Conservation (phyloP, 2,888 invertebrate genomes). For the Euplexia lucipara region DNA sequence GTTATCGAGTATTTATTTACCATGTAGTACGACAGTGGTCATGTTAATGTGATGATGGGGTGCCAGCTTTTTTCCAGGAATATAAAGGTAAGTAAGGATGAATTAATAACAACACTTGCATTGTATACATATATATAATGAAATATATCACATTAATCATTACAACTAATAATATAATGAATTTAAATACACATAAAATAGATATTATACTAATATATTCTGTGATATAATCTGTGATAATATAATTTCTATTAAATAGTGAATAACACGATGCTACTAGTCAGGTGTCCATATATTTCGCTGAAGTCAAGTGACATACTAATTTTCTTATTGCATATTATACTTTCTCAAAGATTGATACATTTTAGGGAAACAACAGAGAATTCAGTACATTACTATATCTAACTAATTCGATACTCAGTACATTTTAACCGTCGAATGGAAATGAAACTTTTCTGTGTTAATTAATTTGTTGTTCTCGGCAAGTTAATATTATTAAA, state of each 20-base stretch:
- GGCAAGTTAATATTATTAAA: background rate
- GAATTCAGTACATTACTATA: slow-evolving; percentile 31
- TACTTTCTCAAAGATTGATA: slow-evolving; percentile 16
- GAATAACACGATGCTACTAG: slow-evolving; percentile 22
- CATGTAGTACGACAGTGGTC: no score
- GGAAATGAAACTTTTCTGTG: slow-evolving; percentile 8
- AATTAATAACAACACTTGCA: slow-evolving; percentile 68
- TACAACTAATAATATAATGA: slow-evolving; percentile 51
- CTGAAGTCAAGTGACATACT: slow-evolving; percentile 14
- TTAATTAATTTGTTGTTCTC: background rate
- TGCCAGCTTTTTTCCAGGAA: no score
- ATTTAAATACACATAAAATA: slow-evolving; percentile 58
- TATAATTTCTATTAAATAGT: slow-evolving; percentile 20
- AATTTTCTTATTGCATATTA: slow-evolving; percentile 17
- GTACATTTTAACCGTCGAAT: slow-evolving; percentile 25
- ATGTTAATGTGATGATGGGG: no score
- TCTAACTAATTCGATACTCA: slow-evolving; percentile 33
- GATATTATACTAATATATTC: slow-evolving; percentile 45
- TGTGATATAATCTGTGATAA: slow-evolving; percentile 25
- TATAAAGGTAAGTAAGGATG: background rate
- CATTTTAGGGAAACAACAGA: slow-evolving; percentile 28
- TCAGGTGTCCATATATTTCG: slow-evolving; percentile 4
- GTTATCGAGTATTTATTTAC: no score
- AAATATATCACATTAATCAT: slow-evolving; percentile 70
- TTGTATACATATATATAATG: slow-evolving; percentile 72